Percentiles rank a stretch among this genome's conserved stretches.
Conservation (phyloP, 2,797 vertebrate species). For the Coregonus suidteri region DNA sequence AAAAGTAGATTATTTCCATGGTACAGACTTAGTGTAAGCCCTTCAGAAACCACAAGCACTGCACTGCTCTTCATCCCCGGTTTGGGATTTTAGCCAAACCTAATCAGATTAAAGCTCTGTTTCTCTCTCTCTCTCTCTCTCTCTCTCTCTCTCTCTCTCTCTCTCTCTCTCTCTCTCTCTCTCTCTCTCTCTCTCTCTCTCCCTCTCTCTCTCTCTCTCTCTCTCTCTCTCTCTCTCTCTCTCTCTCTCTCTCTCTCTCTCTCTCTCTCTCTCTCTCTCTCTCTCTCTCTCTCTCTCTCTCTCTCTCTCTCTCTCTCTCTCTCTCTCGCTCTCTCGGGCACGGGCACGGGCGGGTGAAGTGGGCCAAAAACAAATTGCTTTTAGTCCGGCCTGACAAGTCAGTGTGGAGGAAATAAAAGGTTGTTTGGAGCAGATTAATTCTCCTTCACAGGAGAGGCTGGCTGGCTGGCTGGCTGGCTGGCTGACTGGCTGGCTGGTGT, state of each 20-base stretch:
- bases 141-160: too few species aligned
- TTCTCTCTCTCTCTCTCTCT: not conserved
- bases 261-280: too few species aligned
- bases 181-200: too few species aligned
- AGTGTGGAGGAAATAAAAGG: conserved; percentile 86
- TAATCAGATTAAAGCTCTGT: conserved; percentile 98
- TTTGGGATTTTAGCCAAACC: conserved; percentile 97
- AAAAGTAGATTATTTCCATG: conserved; percentile 99
- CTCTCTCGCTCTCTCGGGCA: conserved; percentile 79
- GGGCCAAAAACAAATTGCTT: conserved; percentile 86
- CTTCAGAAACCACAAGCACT: conserved; percentile 96
- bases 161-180: too few species aligned
- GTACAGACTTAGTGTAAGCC: conserved; percentile 97
- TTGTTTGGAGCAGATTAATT: conserved; percentile 82
- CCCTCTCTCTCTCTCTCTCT: too few species aligned
- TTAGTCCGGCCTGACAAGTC: conserved; percentile 84
- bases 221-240: too few species aligned
- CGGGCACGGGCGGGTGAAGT: conserved; percentile 76
- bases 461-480: conserved; percentile 8
- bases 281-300: too few species aligned
- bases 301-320: too few species aligned
- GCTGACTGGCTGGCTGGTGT: too few species aligned
- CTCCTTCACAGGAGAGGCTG: conserved; percentile 74
- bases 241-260: too few species aligned
- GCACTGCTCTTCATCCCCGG: conserved; percentile 87